Conservation (phyloP, 2,113 vertebrate genomes). For the Synchiropus splendidus region DNA sequence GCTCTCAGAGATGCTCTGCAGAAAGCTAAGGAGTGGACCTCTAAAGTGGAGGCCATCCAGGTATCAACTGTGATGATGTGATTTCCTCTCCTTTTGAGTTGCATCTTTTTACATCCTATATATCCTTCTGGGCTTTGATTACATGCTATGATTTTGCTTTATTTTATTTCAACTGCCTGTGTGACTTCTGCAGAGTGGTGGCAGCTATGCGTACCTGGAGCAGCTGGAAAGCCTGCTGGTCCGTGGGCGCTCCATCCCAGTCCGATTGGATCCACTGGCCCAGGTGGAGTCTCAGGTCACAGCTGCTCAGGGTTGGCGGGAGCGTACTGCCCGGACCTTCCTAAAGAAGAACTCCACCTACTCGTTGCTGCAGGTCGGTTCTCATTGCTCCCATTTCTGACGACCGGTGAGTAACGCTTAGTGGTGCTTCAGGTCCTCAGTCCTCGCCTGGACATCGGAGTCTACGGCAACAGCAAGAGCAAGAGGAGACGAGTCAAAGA, state of each 20-base stretch:
- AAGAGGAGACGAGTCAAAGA: constrained; percentile 88
- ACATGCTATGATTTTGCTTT: background rate
- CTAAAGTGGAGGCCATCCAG: constrained; percentile 92
- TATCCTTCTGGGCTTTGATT: background rate
- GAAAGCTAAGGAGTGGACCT: constrained; percentile 91
- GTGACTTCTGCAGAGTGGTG: constrained; percentile 76
- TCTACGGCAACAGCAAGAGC: constrained; percentile 92
- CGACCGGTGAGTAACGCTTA: background rate
- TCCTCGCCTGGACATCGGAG: constrained; percentile 87
- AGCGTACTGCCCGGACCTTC: constrained; percentile 89
- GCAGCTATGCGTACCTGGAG: constrained; percentile 86
- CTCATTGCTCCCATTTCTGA: background rate
- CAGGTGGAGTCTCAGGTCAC: constrained; percentile 95
- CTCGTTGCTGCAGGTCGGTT: constrained; percentile 81
- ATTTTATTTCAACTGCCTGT: background rate
- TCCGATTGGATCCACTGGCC: constrained; percentile 81
- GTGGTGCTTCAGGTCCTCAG: constrained; percentile 78
- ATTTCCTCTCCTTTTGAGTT: background rate
- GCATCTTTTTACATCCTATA: background rate
- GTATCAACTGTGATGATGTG: constrained; percentile 44
- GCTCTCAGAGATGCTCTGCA: constrained; percentile 88
- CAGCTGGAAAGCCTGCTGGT: constrained; percentile 87
- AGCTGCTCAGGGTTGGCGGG: constrained; percentile 89
- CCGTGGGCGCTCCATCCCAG: constrained; percentile 87
- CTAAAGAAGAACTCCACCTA: constrained; percentile 99